These are phyloP conservation scores for Drepana falcataria DNA, from an alignment of 2,888 invertebrate genomes.

Conservation along the genomic window DNA sequence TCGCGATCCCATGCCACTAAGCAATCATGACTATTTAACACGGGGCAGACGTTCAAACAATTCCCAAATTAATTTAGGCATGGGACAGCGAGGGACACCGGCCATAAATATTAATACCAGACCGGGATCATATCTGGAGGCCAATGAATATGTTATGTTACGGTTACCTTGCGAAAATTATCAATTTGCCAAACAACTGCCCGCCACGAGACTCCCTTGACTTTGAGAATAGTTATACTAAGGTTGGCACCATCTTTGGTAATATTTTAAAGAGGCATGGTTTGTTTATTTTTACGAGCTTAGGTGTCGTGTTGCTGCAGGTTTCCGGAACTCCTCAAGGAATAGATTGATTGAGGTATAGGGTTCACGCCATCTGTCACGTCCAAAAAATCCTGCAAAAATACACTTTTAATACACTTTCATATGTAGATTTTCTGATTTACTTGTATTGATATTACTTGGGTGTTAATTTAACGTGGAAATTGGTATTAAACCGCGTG, in stretches of 20 bases:
- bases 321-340: no score
- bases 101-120: slow-evolving; percentile 66
- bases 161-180: slow-evolving; percentile 63
- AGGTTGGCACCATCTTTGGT: slow-evolving; percentile 31
- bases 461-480: no score
- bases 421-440: no score
- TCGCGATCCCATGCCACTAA: slow-evolving; percentile 19
- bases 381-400: no score
- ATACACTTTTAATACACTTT: no score
- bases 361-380: no score
- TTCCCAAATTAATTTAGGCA: slow-evolving; percentile 60
- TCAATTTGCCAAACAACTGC: slow-evolving; percentile 52
- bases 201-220: slow-evolving; percentile 46
- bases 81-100: slow-evolving; percentile 54
- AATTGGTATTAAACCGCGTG: no score
- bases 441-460: no score
- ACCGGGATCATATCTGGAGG: slow-evolving; percentile 59
- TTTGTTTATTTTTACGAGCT: no score
- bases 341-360: no score
- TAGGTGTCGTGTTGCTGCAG: no score
- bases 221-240: slow-evolving; percentile 50
- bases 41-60: slow-evolving; percentile 32
- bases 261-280: no score
- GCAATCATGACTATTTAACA: slow-evolving; percentile 35
- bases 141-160: slow-evolving; percentile 72